These are phyloP conservation scores for Pocillopora damicornis DNA, from an alignment of 64 coral and sea anemone species.

Conservation along the genomic window DNA sequence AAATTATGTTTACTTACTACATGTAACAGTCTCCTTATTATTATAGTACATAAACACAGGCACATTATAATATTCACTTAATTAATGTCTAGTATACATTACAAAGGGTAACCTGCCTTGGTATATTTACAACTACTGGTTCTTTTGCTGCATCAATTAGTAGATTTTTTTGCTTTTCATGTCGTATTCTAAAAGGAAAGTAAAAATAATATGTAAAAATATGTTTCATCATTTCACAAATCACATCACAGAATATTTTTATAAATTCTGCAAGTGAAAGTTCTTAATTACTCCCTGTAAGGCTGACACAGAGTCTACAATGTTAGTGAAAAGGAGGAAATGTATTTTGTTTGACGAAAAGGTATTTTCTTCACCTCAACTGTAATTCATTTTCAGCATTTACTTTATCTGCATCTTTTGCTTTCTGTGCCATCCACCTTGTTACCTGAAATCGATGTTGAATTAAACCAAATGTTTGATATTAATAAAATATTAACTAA, in stretches of 20 bases:
- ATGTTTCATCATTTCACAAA: not conserved
- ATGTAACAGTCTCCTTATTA: too few species aligned
- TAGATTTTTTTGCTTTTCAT: slow-evolving; percentile 67
- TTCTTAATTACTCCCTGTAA: too few species aligned
- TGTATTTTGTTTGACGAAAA: not conserved
- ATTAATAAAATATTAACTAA: too few species aligned
- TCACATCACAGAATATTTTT: too few species aligned
- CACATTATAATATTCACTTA: too few species aligned
- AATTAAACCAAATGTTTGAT: too few species aligned
- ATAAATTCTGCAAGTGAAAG: too few species aligned
- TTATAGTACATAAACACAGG: too few species aligned
- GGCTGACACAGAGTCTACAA: too few species aligned
- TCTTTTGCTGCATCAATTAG: slow-evolving; percentile 82
- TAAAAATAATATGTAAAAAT: not conserved
- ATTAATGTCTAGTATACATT: too few species aligned
- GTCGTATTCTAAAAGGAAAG: slow-evolving; percentile 24
- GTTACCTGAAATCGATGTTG: slow-evolving; percentile 35
- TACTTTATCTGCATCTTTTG: slow-evolving; percentile 85
- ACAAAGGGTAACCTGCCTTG: slow-evolving; percentile 22
- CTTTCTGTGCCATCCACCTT: slow-evolving; percentile 91
- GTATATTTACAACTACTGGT: slow-evolving; percentile 72
- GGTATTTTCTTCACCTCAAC: slow-evolving; percentile 32
- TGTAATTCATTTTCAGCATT: slow-evolving; percentile 90
- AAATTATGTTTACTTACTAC: too few species aligned
- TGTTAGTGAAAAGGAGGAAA: not conserved